These are phyloP conservation scores for Anastatus disparis DNA, from an alignment of 1,140 invertebrate genomes.

Conservation along the genomic window DNA sequence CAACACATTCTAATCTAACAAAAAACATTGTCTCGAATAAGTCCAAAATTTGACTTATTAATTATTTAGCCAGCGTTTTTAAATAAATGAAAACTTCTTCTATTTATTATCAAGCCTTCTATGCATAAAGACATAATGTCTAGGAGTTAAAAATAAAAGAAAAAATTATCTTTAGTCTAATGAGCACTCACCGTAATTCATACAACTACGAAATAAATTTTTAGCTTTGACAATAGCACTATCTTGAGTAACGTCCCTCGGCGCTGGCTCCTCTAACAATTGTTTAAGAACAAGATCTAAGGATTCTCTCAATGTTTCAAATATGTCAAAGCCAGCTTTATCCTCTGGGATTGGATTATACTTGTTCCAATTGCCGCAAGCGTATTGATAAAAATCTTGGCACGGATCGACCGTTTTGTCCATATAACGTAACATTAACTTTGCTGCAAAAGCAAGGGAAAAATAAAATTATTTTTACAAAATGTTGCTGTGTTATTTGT, in stretches of 20 bases:
- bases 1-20: no score
- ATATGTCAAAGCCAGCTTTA: slow-evolving; percentile 83
- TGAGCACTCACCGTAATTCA: slow-evolving; percentile 75
- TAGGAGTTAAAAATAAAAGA: no score
- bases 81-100: no score
- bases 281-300: slow-evolving; percentile 77
- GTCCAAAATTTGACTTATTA: no score
- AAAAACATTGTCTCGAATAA: no score
- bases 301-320: slow-evolving; percentile 83
- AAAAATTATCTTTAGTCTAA: no score
- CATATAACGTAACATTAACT: slow-evolving; percentile 83
- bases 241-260: slow-evolving; percentile 51
- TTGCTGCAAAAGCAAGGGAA: slow-evolving; percentile 63
- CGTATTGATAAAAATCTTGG: slow-evolving; percentile 90
- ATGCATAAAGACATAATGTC: no score
- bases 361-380: slow-evolving; percentile 88
- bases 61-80: no score
- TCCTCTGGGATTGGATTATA: slow-evolving; percentile 87
- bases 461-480: no score
- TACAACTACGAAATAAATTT: slow-evolving; percentile 84
- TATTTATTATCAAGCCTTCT: no score
- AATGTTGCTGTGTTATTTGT: no score
- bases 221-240: slow-evolving; percentile 80
- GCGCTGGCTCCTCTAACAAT: slow-evolving; percentile 70
- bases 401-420: slow-evolving; percentile 83